Conservation (phyloP, 2,888 invertebrate species). For the Teinopalpus imperialis region DNA sequence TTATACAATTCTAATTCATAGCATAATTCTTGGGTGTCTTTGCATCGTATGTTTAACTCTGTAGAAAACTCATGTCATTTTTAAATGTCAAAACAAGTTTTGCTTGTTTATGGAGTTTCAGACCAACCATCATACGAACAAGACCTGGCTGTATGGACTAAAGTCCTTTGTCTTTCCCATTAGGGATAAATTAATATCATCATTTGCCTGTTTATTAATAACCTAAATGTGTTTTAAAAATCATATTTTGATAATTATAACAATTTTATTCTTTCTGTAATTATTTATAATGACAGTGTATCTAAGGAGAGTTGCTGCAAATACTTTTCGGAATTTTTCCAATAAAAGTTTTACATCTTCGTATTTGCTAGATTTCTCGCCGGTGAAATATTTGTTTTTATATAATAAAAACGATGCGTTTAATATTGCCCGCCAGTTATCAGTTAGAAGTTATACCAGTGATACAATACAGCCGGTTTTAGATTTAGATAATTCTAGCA, state of each 20-base stretch:
- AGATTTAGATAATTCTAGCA: conserved; percentile 54
- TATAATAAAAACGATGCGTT: conserved; percentile 37
- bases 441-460: conserved; percentile 43
- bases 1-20: no score
- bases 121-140: no score
- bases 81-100: conserved; percentile 12
- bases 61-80: no score
- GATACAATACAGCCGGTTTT: conserved; percentile 51
- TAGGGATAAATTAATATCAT: no score
- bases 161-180: no score
- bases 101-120: neutral
- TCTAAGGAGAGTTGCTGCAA: conserved; percentile 65
- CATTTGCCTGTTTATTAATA: no score
- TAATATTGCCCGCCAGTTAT: conserved; percentile 32
- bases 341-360: conserved; percentile 37
- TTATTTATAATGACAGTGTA: conserved; percentile 53
- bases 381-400: conserved; percentile 19
- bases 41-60: no score
- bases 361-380: conserved; percentile 10
- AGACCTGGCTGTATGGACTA: no score
- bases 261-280: no score
- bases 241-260: no score
- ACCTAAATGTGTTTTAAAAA: no score
- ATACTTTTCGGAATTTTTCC: conserved; percentile 40
- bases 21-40: no score